Base-by-base conservation (phyloP, 2,113 vertebrate species). In the Halcyon malimbica region DNA sequence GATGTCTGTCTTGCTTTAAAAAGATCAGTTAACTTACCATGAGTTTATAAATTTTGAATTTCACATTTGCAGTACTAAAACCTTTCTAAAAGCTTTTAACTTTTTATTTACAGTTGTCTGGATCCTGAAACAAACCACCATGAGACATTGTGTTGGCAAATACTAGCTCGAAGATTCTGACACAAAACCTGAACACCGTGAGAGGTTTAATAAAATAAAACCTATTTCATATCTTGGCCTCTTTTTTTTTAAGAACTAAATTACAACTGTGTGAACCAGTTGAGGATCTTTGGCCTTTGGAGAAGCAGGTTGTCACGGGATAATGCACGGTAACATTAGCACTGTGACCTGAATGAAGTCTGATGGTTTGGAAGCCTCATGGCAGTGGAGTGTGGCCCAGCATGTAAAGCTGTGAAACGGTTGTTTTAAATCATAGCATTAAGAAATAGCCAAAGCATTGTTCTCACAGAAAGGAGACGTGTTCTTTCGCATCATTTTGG, bases 81-180 rank as follows among this genome's bases (percentile, higher is more conserved):
- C 24, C 10, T 75, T 91, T 51, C 60, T 92, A 51, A 96, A 86
- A 91, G 24, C 31, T 76, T 20, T 75, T 41, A n/a, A 82, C 42
- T 18, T 88, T 62, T 83, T 79, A 26, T 87, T 96, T 93, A 51
- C 94, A 97, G 96, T 87, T 96, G 41, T 76, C 81, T 89, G 82
- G 54, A 76, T 87, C 50, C 62, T 62, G 37, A 31, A 39, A 51
- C 48, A 78, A 83, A 18, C 37, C 6, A 62, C n/a, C 26, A 11
- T 3, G 35, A 88, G 68, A 60, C 16, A 25, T 35, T 17, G 2
- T 67, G 75, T 46, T 64, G 51, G 35, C 56, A 60, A 18, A 33
- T 56, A 56, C 33, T 28, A n/a, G 16, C 46, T n/a, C 31, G 46
- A 83, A 63, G 60, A 71, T 39, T 53, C 81, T 81, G 39, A 44